Evolutionary conservation across 2,888 invertebrate species (phyloP), one percentile per base, ranked within the genome.

Genomic region (Conistra vaccinii): DNA sequence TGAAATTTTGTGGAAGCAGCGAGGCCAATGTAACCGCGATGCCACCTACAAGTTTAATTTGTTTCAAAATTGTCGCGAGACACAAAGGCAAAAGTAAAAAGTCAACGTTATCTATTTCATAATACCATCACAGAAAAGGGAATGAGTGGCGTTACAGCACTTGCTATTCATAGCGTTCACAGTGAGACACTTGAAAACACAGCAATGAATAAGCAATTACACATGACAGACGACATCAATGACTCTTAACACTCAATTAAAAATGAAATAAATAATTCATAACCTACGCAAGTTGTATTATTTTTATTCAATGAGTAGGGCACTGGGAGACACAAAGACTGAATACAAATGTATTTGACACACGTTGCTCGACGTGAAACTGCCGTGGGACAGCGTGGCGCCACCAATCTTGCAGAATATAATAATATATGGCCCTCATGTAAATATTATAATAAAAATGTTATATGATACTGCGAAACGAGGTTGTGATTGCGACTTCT

Each of bases 41-140:
- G 73, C 89, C 91, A 91, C 90, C 92, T 93, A 92, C 92, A 93
- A 94, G 91, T 95, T 95, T 93, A 94, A 95, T 94, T 93, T 93
- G 93, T 92, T 94, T 91, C 89, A 90, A 92, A 94, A 93, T 93
- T 93, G 90, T 89, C 86, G 81, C 74, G 76, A 85, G 80, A 76
- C 78, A 76, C 73, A 83, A 83, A 79, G 77, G 77, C 80, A 83
- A 69, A 79, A 86, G 82, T 85, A 86, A 89, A 90, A 86, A 90
- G 82, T 85, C 81, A 84, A 87, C 80, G 80, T 83, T 85, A 87
- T 85, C 88, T 82, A 87, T 89, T 87, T 87, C 84, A 78, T 79
- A 84, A 87, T 83, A 61, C 72, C 70, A 79, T 78, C 73, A 76
- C 58, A 63, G 29, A 62, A 74, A 57, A 51, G 48, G 23, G 71